A percentile compares a stretch with the other conserved stretches of the same genome.
phyloP scores from a whole-genome alignment of 2,888 invertebrate species.

The Eutolmus rufibarbis region DNA sequence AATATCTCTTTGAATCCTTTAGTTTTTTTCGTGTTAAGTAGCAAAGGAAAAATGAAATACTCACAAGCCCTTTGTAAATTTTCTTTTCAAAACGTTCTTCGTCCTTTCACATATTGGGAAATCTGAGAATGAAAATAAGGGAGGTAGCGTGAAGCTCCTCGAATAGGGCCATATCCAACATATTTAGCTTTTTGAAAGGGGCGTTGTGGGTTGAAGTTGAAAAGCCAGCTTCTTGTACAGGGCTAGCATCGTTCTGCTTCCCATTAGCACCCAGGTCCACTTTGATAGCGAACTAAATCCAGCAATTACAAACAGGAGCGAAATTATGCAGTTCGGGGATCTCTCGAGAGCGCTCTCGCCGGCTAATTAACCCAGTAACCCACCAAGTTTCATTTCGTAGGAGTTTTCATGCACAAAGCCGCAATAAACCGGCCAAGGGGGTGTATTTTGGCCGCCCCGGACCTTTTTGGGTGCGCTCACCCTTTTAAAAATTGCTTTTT shows the following conservation, averaged over 20 bases:
- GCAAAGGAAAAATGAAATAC: background rate
- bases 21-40: background rate
- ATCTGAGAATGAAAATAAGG: background rate
- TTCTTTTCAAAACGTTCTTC: background rate
- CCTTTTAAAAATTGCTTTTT: slow-evolving; percentile 10
- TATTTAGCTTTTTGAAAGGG: background rate
- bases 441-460: background rate
- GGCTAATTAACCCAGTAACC: slow-evolving; percentile 26
- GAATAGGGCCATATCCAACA: background rate
- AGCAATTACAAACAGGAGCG: background rate
- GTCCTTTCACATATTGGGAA: background rate
- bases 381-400: background rate
- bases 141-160: background rate
- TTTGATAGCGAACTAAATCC: background rate
- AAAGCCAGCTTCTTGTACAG: background rate
- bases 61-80: background rate
- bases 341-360: background rate
- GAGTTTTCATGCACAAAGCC: background rate
- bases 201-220: background rate
- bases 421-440: background rate
- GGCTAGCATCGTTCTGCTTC: background rate
- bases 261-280: background rate
- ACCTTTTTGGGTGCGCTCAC: background rate
- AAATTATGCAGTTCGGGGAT: background rate
- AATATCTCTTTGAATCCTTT: background rate